A percentile compares a stretch with the other conserved stretches of the same genome.
Evolutionary conservation across 2,797 vertebrate species (phyloP).

Genomic region (Urocyon cinereoargenteus): DNA sequence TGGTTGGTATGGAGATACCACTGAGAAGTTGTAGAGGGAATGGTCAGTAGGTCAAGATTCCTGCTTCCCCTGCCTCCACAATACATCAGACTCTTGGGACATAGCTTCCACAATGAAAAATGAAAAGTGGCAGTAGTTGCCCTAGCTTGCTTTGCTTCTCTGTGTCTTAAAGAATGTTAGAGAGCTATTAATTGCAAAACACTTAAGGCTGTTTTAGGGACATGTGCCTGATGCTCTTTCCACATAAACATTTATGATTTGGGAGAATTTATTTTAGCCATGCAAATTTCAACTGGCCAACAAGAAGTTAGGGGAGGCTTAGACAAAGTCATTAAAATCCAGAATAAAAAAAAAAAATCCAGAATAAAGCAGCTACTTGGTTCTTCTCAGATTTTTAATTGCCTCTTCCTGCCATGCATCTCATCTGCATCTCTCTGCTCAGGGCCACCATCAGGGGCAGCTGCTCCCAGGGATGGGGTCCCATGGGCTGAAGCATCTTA

Average conservation of each 20-base stretch:
- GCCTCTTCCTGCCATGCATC: background rate
- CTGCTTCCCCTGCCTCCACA: fast-evolving
- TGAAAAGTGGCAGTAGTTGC: background rate
- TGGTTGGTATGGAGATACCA: background rate
- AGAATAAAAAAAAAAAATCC: background rate
- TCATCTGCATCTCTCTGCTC: fast-evolving
- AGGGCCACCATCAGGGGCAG: fast-evolving
- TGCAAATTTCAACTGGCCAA: background rate
- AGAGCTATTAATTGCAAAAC: background rate
- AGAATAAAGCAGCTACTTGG: background rate
- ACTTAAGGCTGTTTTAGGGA: background rate
- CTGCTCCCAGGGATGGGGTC: background rate
- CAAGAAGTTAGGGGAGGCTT: background rate
- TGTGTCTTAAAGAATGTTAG: background rate
- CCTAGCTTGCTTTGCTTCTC: background rate
- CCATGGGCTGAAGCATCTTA: background rate
- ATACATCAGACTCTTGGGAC: too few species aligned
- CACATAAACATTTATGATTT: background rate
- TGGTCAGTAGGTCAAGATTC: background rate
- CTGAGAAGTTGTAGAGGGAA: background rate
- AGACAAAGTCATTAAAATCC: background rate
- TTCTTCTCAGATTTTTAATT: background rate
- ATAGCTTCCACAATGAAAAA: background rate
- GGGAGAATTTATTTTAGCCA: background rate
- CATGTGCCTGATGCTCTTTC: background rate